These are phyloP conservation scores for Callyntrura sp. DNA, from an alignment of 2,888 invertebrate genomes.

Conservation along the genomic window DNA sequence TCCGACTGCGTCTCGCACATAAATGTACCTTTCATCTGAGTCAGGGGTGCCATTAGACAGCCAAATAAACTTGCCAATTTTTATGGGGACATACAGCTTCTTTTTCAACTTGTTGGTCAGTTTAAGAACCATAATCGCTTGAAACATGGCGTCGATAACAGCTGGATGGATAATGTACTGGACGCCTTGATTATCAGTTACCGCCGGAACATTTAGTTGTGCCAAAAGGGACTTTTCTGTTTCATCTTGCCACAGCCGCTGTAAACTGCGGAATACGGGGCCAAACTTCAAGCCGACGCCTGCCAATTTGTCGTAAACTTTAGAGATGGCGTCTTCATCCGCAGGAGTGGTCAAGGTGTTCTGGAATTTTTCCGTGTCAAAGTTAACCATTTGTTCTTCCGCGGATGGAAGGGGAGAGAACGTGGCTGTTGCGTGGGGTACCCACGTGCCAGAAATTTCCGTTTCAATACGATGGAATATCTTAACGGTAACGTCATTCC, in stretches of 20 bases:
- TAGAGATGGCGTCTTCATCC: background rate
- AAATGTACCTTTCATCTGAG: background rate
- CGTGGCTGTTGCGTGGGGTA: slow-evolving; percentile 6
- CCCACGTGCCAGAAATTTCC: too few species aligned
- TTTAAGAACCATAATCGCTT: slow-evolving; percentile 56
- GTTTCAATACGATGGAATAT: slow-evolving; percentile 7
- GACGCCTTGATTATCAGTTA: background rate
- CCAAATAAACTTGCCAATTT: slow-evolving; percentile 76
- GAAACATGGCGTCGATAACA: slow-evolving; percentile 64
- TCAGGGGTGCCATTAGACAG: slow-evolving; percentile 28
- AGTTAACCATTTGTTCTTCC: background rate
- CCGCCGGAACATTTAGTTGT: slow-evolving; percentile 19
- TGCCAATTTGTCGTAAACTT: slow-evolving; percentile 35
- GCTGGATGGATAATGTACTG: slow-evolving; percentile 70
- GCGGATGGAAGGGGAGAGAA: slow-evolving; percentile 29
- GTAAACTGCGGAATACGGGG: slow-evolving; percentile 40
- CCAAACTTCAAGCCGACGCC: slow-evolving; percentile 56
- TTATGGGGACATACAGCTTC: slow-evolving; percentile 66
- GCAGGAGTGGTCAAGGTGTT: background rate
- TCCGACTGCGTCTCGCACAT: background rate
- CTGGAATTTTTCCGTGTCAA: background rate
- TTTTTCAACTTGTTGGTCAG: slow-evolving; percentile 33
- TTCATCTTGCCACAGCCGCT: slow-evolving; percentile 11
- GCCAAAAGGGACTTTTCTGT: background rate
- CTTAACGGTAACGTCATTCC: slow-evolving; percentile 20